Evolutionary conservation across 2,888 invertebrate species (phyloP), one percentile per base, ranked within the genome.

Genomic region (Phalangium opilio): DNA sequence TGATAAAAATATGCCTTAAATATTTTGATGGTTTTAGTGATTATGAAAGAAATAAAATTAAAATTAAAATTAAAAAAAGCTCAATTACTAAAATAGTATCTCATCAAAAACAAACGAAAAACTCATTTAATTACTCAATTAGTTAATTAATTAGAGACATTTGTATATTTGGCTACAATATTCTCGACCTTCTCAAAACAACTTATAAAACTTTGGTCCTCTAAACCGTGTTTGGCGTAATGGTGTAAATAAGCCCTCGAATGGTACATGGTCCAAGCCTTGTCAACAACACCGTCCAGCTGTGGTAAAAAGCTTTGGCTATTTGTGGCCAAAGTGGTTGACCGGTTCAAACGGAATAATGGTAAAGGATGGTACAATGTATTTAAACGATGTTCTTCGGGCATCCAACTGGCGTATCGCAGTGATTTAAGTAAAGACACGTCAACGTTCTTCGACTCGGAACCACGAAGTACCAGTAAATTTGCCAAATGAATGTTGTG

Each of bases 231-330:
- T 47, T 60, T 58, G 7, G 57, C 49, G 56, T 68, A 68, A 55
- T 67, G 67, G 55, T 68, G 67, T n/a, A 67, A 60, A 50, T 65
- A 68, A 0, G 67, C 68, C 38, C 64, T 54, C 1, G 63, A 60
- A 2, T 61, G 59, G 49, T 67, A 68, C 66, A 68, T 65, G 17
- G 58, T 59, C 67, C 68, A 68, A 1, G 67, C 67, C 50, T 63
- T 64, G 5, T 55, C 59, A 17, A 66, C 56, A 40, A 63, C 57
- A 10, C 51, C 50, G 45, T 66, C 60, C 42, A 68, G 52, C 1
- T 61, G 56, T 1, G 45, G 47, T 15, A 63, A 55, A 3, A 61
- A 58, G 3, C 62, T 56, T 47, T 59, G 61, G 50, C 65, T 62
- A 56, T 68, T 68, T 40, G 62, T 63, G 3, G 66, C 49, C 20